Base-by-base conservation (phyloP, 2,888 invertebrate species). In the Smittia aterrima region DNA sequence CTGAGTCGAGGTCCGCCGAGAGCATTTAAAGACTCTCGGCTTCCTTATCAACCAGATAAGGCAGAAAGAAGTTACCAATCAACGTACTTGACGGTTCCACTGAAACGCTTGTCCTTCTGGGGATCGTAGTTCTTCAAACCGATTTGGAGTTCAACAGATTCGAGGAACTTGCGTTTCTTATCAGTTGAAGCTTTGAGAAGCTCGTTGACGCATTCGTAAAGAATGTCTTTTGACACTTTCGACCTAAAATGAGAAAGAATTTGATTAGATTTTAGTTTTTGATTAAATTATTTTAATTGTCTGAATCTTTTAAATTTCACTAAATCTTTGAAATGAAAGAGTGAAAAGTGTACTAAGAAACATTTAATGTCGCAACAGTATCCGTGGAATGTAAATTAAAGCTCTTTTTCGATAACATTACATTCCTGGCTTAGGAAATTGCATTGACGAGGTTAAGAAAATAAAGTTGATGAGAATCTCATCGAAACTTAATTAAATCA, bases 31-130 rank as follows among this genome's bases (percentile, higher is more conserved):
- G 47, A 16, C 22, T 40, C 40, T 24, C 81, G 85, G 89, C 92
- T 92, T 83, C 92, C 92, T 82, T 76, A 77, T 75, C 75, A 66
- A 67, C 22, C n/a, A 47, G 64, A 76, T 64, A 75, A 76, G 68
- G 75, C n/a, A 70, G 74, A 73, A 71, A 58, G 70, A 22, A 58
- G 47, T 32, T 47, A 27, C 9, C 41, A 75, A 75, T 75, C 77
- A 87, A 93, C 95, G 86, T 96, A 99, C 98, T 97, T 98, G 88
- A 99, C 97, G 83, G 99, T 98, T 87, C 99, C 99, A 81, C 96
- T 95, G 92, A 99, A 99, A 96, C 99, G 98, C 87, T 99, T 99
- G 87, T 99, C 99, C 93, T 99, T 99, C 85, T 98, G 98, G 78
- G 99, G 98, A 87, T 99, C 99, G 89, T 99, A 99, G 86, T 99